These are phyloP conservation scores for Thaumatotibia leucotreta DNA, from an alignment of 1,140 invertebrate species.

Conservation along the genomic window DNA sequence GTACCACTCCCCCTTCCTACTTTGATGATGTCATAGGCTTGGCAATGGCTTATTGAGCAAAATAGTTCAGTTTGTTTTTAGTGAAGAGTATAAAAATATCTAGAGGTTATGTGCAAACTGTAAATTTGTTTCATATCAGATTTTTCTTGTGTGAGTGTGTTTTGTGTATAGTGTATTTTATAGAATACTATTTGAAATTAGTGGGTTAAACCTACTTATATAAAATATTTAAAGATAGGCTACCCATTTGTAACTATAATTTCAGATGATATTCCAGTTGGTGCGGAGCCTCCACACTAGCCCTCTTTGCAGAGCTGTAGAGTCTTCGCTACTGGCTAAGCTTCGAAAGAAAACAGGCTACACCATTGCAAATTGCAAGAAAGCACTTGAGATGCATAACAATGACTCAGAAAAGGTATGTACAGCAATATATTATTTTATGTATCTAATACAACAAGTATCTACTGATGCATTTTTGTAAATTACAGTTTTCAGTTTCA, in stretches of 20 bases:
- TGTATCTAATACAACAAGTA: too few species aligned
- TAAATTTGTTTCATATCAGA: not conserved
- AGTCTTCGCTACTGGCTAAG: slow-evolving; percentile 85
- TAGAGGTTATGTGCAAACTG: not conserved
- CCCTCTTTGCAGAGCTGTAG: slow-evolving; percentile 64
- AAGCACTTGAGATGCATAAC: slow-evolving; percentile 91
- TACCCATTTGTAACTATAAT: slow-evolving; percentile 16
- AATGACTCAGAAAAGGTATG: slow-evolving; percentile 89
- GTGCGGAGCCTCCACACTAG: slow-evolving; percentile 66
- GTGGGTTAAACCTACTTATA: too few species aligned
- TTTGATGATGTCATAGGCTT: slow-evolving; percentile 51
- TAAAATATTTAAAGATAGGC: not conserved
- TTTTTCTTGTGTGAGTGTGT: not conserved
- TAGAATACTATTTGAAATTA: too few species aligned
- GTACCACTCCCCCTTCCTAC: slow-evolving; percentile 17
- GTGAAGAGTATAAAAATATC: not conserved
- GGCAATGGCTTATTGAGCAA: not conserved
- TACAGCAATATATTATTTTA: not conserved
- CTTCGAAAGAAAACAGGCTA: slow-evolving; percentile 96
- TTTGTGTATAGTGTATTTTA: too few species aligned
- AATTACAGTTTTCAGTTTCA: too few species aligned
- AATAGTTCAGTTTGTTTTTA: not conserved
- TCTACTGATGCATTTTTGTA: too few species aligned
- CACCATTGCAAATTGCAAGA: slow-evolving; percentile 96
- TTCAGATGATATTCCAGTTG: slow-evolving; percentile 74